Base-by-base conservation (phyloP, 1,140 invertebrate genomes). In the Laodelphax striatellus region DNA sequence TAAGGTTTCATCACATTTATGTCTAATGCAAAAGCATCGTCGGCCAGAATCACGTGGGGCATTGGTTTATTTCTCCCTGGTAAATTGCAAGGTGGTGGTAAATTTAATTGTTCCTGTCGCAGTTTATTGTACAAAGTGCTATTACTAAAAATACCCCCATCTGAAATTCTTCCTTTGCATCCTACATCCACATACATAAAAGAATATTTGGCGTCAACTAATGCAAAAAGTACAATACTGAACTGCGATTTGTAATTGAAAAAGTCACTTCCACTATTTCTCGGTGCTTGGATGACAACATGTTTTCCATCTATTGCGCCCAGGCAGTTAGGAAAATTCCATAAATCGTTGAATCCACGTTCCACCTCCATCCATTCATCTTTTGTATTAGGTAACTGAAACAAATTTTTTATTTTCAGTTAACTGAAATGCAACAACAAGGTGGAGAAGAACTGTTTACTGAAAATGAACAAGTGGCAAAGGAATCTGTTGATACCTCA, bases 241-340 rank as follows among this genome's bases (percentile, higher is more conserved):
- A 70, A 75, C 53, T 59, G 67, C 5, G 63, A 57, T 64, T 78
- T 78, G 56, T 76, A 74, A 62, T 77, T 78, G 52, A 67, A 73
- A 67, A 64, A 78, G 42, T 63, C 57, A 17, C 67, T 63, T 52
- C 74, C 72, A 56, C 65, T 68, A 43, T 68, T 65, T 21, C 41
- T 2, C 42, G 73, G 73, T 68, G 74, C 61, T 71, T 76, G 71
- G 62, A 72, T 70, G 24, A 62, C 24, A 16, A 77, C 61, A 60
- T 77, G 72, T 58, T 76, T 77, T 4, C 71, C 71, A 58, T 71
- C 71, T 13, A 72, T 57, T 4, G 24, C 24, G 6, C 24, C 24
- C 2, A 28, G 3, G 17, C 43, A n/a, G 17, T n/a, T 2, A 4
- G 17, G 17, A 5, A 44, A 44, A n/a, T 19, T 44, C 14, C 14